These are phyloP conservation scores for Aurelia sp. DNA, from an alignment of 30 jellyfish, hydroid and myxozoan genomes.

Conservation along the genomic window DNA sequence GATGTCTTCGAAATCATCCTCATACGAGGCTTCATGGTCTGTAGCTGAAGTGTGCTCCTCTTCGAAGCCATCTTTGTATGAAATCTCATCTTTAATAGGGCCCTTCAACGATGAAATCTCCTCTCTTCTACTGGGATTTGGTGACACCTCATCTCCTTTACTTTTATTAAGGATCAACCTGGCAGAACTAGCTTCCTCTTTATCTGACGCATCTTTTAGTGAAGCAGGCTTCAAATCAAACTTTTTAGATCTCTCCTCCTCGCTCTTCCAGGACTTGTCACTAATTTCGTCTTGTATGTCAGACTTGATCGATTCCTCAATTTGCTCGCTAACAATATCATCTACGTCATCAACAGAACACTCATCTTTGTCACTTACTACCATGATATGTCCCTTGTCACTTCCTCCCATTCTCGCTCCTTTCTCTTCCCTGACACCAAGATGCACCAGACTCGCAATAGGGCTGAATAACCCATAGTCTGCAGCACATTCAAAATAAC, in stretches of 20 bases:
- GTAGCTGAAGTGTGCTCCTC: slow-evolving; percentile 24
- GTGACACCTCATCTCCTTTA: not conserved
- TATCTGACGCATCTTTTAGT: not conserved
- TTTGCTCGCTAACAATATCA: not conserved
- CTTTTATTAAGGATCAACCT: not conserved
- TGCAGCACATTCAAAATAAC: slow-evolving; percentile 74
- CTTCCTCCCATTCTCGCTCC: not conserved
- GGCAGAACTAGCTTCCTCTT: not conserved
- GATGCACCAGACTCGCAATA: slow-evolving; percentile 42
- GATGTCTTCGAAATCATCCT: slow-evolving; percentile 46
- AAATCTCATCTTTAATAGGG: not conserved
- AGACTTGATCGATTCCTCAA: slow-evolving; percentile 24
- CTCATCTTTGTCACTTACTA: not conserved
- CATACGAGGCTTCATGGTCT: slow-evolving; percentile 27
- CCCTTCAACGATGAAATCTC: not conserved
- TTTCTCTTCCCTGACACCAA: not conserved
- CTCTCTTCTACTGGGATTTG: not conserved
- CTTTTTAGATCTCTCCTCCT: not conserved
- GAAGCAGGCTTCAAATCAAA: slow-evolving; percentile 4
- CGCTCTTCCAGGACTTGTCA: slow-evolving; percentile 13
- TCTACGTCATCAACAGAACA: slow-evolving; percentile 15
- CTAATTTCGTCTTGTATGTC: slow-evolving; percentile 12
- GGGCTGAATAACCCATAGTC: slow-evolving; percentile 90
- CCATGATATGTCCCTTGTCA: not conserved
- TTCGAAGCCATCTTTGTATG: slow-evolving; percentile 29